These are phyloP conservation scores for Nezara viridula DNA, from an alignment of 2,888 invertebrate genomes.

Conservation along the genomic window DNA sequence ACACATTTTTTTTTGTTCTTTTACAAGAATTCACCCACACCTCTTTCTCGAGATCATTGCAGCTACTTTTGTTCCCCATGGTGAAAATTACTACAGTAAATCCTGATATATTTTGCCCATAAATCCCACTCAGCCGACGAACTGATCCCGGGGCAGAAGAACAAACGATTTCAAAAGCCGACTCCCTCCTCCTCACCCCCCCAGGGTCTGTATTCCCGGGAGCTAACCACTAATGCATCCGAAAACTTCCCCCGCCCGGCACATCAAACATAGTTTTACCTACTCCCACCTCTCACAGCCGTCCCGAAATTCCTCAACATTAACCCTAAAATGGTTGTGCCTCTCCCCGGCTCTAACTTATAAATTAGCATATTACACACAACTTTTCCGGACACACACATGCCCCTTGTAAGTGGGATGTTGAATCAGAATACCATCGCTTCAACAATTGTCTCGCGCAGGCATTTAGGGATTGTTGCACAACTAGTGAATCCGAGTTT, in stretches of 20 bases:
- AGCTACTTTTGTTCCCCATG: not conserved
- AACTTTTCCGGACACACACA: slow-evolving; percentile 26
- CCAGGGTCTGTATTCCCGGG: slow-evolving; percentile 1
- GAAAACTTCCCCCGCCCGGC: slow-evolving; percentile 11
- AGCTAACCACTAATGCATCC: slow-evolving; percentile 21
- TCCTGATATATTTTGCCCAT: not conserved
- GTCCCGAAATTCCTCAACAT: slow-evolving; percentile 13
- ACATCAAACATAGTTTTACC: slow-evolving; percentile 26
- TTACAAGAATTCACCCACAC: not conserved
- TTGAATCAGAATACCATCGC: slow-evolving; percentile 11
- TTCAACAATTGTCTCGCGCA: not conserved
- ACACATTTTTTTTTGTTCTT: too few species aligned
- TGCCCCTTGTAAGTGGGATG: not conserved
- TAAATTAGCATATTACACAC: slow-evolving; percentile 19
- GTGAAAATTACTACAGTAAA: not conserved
- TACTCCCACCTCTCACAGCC: slow-evolving; percentile 26
- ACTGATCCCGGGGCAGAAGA: not conserved
- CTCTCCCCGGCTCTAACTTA: slow-evolving; percentile 2
- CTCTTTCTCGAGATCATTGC: not conserved
- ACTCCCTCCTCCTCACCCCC: not conserved
- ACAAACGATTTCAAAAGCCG: slow-evolving; percentile 16
- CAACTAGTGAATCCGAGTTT: not conserved
- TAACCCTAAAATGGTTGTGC: not conserved
- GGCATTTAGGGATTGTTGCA: not conserved
- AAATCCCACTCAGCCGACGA: not conserved